Evolutionary conservation across 2,113 vertebrate genomes (phyloP).

Genomic region (Tragulus kanchil): DNA sequence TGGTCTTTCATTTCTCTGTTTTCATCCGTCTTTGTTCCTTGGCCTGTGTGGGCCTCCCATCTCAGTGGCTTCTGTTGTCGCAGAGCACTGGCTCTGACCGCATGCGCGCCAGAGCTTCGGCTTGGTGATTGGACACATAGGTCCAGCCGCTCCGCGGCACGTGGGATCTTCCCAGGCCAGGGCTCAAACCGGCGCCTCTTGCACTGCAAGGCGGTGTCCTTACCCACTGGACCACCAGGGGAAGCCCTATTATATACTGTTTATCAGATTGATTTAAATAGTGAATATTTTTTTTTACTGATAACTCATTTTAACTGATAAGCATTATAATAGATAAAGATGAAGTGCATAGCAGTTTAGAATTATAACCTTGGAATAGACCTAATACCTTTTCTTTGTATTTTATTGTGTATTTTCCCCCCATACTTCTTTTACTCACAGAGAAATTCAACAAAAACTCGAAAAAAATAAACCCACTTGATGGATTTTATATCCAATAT

Average conservation of each 20-base stretch:
- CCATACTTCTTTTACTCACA: background rate
- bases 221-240: no score
- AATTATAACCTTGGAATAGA: background rate
- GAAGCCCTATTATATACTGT: background rate
- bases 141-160: no score
- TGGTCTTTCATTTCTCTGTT: no score
- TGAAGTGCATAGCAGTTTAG: background rate
- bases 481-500: background rate
- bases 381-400: background rate
- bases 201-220: no score
- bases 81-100: no score
- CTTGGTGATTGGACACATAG: no score
- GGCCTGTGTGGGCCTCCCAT: no score
- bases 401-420: background rate
- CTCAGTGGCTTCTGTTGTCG: no score
- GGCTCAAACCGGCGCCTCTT: no score
- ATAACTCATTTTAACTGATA: background rate
- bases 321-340: background rate
- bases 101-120: no score
- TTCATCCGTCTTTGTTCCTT: no score
- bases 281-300: background rate
- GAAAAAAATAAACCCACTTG: background rate
- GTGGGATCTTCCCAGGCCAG: no score
- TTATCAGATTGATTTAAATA: constrained; percentile 2
- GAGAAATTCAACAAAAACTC: background rate